Evolutionary conservation across 64 coral and sea anemone species (phyloP).

Genomic region (Montipora sp.): DNA sequence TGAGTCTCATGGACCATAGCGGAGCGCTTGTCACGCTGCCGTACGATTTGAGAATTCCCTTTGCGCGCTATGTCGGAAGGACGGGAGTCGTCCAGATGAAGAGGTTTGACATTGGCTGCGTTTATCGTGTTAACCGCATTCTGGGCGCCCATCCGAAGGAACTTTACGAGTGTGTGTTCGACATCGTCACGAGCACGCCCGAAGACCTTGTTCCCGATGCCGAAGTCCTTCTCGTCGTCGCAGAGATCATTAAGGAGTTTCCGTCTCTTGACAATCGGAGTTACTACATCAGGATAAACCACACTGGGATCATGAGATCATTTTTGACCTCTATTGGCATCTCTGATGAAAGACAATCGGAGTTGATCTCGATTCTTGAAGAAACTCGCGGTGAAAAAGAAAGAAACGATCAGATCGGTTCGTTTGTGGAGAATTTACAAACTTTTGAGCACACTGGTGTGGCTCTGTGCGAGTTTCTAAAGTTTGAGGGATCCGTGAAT

Average conservation of each 20-base stretch:
- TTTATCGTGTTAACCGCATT: slow-evolving; percentile 86
- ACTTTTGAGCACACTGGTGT: slow-evolving; percentile 63
- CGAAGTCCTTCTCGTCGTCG: slow-evolving; percentile 78
- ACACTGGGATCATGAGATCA: slow-evolving; percentile 67
- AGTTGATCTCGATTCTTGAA: slow-evolving; percentile 84
- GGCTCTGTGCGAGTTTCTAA: slow-evolving; percentile 68
- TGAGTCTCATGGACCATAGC: slow-evolving; percentile 87
- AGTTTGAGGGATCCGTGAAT: slow-evolving; percentile 78
- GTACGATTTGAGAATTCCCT: slow-evolving; percentile 86
- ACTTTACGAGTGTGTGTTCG: slow-evolving; percentile 88
- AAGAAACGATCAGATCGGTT: slow-evolving; percentile 74
- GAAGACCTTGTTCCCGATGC: slow-evolving; percentile 92
- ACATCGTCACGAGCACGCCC: slow-evolving; percentile 80
- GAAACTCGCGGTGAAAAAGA: slow-evolving; percentile 72
- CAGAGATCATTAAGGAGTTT: slow-evolving; percentile 89
- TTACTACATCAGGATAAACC: slow-evolving; percentile 93
- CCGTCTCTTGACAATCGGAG: slow-evolving; percentile 70
- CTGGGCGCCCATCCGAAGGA: slow-evolving; percentile 88
- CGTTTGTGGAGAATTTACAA: slow-evolving; percentile 73
- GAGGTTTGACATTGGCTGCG: slow-evolving; percentile 85
- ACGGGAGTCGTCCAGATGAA: slow-evolving; percentile 70
- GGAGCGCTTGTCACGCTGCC: slow-evolving; percentile 84
- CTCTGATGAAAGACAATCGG: slow-evolving; percentile 64
- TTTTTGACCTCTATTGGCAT: slow-evolving; percentile 78
- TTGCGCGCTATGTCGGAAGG: slow-evolving; percentile 87